These are phyloP conservation scores for Verasper variegatus DNA, from an alignment of 2,113 vertebrate genomes.

Conservation along the genomic window DNA sequence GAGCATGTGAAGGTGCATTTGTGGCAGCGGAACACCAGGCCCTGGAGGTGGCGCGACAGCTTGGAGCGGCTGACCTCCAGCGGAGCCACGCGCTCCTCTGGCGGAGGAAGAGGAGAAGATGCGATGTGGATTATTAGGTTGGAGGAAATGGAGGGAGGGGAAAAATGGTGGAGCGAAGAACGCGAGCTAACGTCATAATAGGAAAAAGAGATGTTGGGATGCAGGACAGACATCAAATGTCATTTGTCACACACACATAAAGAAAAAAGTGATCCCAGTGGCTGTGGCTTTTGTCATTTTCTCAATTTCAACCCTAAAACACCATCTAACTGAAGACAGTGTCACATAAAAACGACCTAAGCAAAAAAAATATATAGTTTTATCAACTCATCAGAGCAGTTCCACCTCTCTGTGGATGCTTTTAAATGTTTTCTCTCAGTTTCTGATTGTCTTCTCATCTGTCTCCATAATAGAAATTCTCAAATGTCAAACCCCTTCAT, in stretches of 20 bases:
- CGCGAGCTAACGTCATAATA: not conserved
- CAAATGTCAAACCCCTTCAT: no score
- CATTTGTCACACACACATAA: not conserved
- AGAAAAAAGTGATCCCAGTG: slow-evolving; percentile 14
- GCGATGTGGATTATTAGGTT: not conserved
- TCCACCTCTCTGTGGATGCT: no score
- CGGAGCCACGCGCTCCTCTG: slow-evolving; percentile 97
- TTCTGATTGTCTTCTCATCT: no score
- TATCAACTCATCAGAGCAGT: not conserved
- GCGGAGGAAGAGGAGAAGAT: slow-evolving; percentile 18
- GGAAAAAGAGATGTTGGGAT: not conserved
- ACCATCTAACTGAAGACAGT: not conserved
- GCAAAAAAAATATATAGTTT: not conserved
- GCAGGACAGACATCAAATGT: slow-evolving; percentile 14
- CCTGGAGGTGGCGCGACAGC: slow-evolving; percentile 95
- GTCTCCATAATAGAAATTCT: no score
- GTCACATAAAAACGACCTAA: not conserved
- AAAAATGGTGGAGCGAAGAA: not conserved
- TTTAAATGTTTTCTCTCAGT: not conserved
- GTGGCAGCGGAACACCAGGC: slow-evolving; percentile 95
- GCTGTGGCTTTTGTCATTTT: slow-evolving; percentile 27
- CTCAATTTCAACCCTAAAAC: slow-evolving; percentile 17
- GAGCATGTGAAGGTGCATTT: slow-evolving; percentile 99
- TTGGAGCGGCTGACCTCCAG: slow-evolving; percentile 97
- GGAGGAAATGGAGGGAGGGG: not conserved